Evolutionary conservation across 2,113 vertebrate species (phyloP).

Genomic region (Dromas ardeola): DNA sequence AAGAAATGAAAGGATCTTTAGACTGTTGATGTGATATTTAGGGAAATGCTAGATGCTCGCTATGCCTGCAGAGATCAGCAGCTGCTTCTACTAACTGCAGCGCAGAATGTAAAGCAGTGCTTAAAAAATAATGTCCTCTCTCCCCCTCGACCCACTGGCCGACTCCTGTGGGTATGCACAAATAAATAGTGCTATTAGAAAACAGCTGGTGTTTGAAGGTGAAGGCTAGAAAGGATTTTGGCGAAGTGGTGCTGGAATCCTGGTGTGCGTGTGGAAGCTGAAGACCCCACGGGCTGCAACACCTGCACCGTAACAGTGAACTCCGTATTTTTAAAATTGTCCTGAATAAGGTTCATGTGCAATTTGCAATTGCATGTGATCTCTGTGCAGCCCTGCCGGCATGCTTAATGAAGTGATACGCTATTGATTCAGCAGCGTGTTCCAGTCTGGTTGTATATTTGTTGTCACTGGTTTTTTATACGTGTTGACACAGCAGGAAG

Average conservation of each 20-base stretch:
- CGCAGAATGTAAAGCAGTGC: neutral
- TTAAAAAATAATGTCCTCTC: neutral
- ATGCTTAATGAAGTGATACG: neutral
- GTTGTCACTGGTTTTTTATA: neutral
- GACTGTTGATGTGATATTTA: neutral
- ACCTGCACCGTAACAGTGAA: rapidly evolving
- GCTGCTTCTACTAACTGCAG: neutral
- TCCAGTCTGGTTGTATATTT: neutral
- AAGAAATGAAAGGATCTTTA: neutral
- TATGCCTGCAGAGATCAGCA: neutral
- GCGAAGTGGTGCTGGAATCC: neutral
- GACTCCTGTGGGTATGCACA: rapidly evolving
- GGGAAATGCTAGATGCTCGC: neutral
- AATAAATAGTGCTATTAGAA: too few species aligned
- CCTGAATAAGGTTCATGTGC: neutral
- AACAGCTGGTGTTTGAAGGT: too few species aligned
- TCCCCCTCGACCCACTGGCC: rapidly evolving
- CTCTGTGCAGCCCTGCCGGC: neutral
- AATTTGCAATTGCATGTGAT: rapidly evolving
- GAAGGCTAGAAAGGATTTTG: neutral
- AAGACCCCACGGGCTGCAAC: neutral
- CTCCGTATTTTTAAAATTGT: neutral
- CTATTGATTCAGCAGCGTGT: neutral
- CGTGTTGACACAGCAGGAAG: neutral
- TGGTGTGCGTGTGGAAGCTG: too few species aligned